Conservation (phyloP, 2,888 invertebrate genomes). For the Pteria penguin region DNA sequence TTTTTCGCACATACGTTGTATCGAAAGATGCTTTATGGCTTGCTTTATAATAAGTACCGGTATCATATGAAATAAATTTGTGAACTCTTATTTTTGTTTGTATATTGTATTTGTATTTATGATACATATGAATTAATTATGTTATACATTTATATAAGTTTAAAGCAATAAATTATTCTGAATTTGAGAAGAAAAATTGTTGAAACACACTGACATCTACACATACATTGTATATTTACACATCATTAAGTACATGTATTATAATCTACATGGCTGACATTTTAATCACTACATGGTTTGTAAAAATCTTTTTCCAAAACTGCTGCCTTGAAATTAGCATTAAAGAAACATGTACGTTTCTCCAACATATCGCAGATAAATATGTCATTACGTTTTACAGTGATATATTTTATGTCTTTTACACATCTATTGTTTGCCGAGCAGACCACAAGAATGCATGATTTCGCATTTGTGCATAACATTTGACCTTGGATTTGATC, state of each 20-base stretch:
- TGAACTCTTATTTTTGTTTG: too few species aligned
- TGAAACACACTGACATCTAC: too few species aligned
- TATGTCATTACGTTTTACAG: constrained; percentile 17
- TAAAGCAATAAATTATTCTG: too few species aligned
- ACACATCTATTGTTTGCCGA: constrained; percentile 5
- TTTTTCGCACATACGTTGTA: constrained; percentile 43
- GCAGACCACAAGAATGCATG: constrained; percentile 28
- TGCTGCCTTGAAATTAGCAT: constrained; percentile 12
- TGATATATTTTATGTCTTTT: constrained; percentile 30
- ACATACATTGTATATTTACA: too few species aligned
- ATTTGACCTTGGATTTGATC: constrained; percentile 46
- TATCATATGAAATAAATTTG: too few species aligned
- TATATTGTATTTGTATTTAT: too few species aligned
- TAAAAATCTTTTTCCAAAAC: constrained; percentile 32
- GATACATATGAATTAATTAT: too few species aligned
- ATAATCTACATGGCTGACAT: too few species aligned
- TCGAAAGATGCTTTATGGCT: constrained; percentile 31
- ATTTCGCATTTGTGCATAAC: constrained; percentile 25
- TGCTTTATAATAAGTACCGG: neutral
- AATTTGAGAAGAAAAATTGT: too few species aligned
- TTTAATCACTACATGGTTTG: too few species aligned
- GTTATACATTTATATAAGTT: too few species aligned
- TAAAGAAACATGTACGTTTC: constrained; percentile 15
- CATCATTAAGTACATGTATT: too few species aligned
- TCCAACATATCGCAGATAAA: constrained; percentile 37